Evolutionary conservation across 2,113 vertebrate genomes (phyloP), one percentile per base, ranked within the genome.

Genomic region (Procavia capensis): DNA sequence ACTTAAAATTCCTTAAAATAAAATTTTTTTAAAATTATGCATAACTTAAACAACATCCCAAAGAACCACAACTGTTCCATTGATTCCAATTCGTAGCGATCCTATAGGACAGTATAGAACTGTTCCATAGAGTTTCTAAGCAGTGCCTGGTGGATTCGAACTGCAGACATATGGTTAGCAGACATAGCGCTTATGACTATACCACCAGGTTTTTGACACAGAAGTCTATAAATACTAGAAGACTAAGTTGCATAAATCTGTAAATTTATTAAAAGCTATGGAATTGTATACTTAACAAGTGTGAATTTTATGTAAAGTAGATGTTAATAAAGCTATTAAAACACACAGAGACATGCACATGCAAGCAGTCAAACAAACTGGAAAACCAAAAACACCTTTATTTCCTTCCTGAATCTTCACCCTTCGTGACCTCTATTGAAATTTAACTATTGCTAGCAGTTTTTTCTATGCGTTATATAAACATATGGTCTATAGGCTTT

Each of bases 211-310:
- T n/a, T n/a, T n/a, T n/a, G n/a, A 68, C 36, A 90, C 3, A 50
- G 34, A 91, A 61, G 14, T 87, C 61, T 68, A 66, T 85, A 39
- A 76, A 88, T 93, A 59, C 61, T 93, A n/a, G 22, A 85, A 86
- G 92, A 81, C 27, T 89, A 27, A 83, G 31, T 75, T 75, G 59
- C 9, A 92, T 22, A 90, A 29, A 68, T 50, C 5, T 25, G 9
- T 78, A 85, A 96, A 79, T 91, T 78, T 82, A 83, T 29, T 59
- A 87, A 93, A 83, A 90, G 76, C 45, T 29, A 88, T 64, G 83
- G 31, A 90, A 47, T 90, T 76, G 7, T 96, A 63, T 2, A 57
- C 16, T 72, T 90, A 72, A 83, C 66, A 78, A 14, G 81, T 43
- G 31, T 80, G 63, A 59, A 72, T 68, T 81, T 93, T 76, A 47